Evolutionary conservation across 2,113 vertebrate species (phyloP), one percentile per base, ranked within the genome.

Genomic region (Galbula dea): DNA sequence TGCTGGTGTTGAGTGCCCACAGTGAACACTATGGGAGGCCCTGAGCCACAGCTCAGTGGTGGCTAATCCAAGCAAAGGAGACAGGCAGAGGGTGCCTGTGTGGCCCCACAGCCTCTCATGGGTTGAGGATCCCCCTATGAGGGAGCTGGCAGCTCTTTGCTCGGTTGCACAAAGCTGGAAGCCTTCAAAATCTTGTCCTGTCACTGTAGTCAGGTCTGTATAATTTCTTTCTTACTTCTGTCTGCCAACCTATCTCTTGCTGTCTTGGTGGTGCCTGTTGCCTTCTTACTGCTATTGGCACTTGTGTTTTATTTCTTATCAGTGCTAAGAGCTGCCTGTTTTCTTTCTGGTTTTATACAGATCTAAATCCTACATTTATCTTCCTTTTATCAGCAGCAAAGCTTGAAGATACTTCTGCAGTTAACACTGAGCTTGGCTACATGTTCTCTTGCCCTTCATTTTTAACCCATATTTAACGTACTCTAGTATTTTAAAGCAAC

Each of bases 201-300:
- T 91, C 91, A 83, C 67, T 2, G 0, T 10, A 55, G 77, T 37
- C 32, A 83, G 55, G 52, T 88, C 93, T 94, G 96, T 77, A 36
- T 18, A 89, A 81, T 96, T 94, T 96, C 91, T 72, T 66, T 88
- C 89, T 89, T 83, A 36, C 75, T 84, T 91, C 72, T 91, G 87
- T 46, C 93, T 89, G 72, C 91, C 93, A 95, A 39, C 82, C 85
- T 94, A 89, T 96, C 91, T 96, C 72, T 48, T 68, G 72, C 67
- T 91, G 94, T 95, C 91, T 95, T 96, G 93, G 91, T 94, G 85
- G 95, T 95, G 94, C 94, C 91, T 96, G 95, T 93, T 87, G 85
- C 89, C 93, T 89, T 91, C 34, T 87, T 92, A 55, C 79, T 91
- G 75, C 72, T 89, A 5, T 88, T 96, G 91, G 91, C 94, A 95